Evolutionary conservation across 2,113 vertebrate genomes (phyloP), one percentile per base, ranked within the genome.

Genomic region (Oryzias melastigma): DNA sequence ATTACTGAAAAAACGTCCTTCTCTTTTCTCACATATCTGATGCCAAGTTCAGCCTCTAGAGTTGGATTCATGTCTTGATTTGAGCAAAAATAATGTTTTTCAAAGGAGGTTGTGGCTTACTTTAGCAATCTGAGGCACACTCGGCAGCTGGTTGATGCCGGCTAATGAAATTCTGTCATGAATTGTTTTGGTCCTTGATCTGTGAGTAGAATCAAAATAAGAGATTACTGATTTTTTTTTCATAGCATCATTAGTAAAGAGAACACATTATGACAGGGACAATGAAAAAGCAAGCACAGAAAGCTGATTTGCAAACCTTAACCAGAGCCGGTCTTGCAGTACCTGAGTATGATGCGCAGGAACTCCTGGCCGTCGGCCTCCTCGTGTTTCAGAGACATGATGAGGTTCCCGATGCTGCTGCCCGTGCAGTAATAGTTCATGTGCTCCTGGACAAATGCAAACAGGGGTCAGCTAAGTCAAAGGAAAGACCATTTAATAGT

Each of bases 71-170:
- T 35, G 35, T 35, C 10, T 35, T 47, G 12, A 18, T 17, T 44
- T 43, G 7, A 43, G 15, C 42, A 44, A 17, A 17, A 44, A 44
- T 16, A 10, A 6, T 15, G 3, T 43, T 13, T 43, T 14, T 43
- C 42, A 16, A 17, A 44, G 17, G 14, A 17, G 16, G 47, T 2
- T 46, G 5, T 15, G 18, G 1, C 63, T 77, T 76, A 96, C 97
- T 94, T 99, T 98, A 43, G 97, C 96, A 88, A 98, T 97, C 88
- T 99, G 97, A 57, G 95, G 93, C 17, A 98, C 93, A 0, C 96
- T 99, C 71, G 97, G 97, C 68, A 98, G 93, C 81, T 97, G 96
- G 0, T 91, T 94, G 82, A 99, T 87, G 57, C 96, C 97, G 68
- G 95, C 95, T 77, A 98, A 94, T 68, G 97, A 96, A 77, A 98